Base-by-base conservation (phyloP, 2,797 vertebrate species). In the Pangasius macronema region DNA sequence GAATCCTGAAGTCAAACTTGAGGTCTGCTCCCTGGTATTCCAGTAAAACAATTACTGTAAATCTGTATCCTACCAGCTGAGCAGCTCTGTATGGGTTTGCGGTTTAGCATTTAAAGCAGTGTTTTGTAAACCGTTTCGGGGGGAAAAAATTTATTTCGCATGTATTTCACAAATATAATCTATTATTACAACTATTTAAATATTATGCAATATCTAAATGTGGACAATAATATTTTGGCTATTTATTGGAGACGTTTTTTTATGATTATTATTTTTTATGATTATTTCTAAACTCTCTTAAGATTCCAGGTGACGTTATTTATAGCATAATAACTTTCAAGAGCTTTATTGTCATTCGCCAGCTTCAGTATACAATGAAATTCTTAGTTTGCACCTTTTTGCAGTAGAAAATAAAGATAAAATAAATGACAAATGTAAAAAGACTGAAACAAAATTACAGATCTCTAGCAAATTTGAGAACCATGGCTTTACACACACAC, bases 31-130 rank as follows among this genome's bases (percentile, higher is more conserved):
- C 59, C 73, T 85, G 82, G 84, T 80, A 85, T 87, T 79, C 73
- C 63, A 80, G 70, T 89, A 86, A 90, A 80, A 61, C 89, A 91
- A 86, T 82, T 84, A 86, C 68, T 90, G 88, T 80, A 49, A 85
- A 76, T 55, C 89, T 79, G 86, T 30, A 65, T 86, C 67, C 49
- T 20, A 59, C 59, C 53, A 24, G 59, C 36, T 86, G 72, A 88
- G 89, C 65, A 86, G 30, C 16, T 83, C 46, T 55, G 63, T 39
- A 46, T 72, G 53, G 30, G 55, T 82, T 75, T 16, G 14, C 46
- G 16, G 24, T 85, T 73, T 68, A 67, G 20, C 8, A 30, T 53
- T 36, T 68, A 83, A 53, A 70, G 39, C 51, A 27, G 18, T 57
- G 18, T 80, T 88, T 80, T 10, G 16, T 53, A 55, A 77, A 51